phyloP scores from a whole-genome alignment of 35 echinoderm and acorn worm genomes.

The Ophiothrix spiculata region DNA sequence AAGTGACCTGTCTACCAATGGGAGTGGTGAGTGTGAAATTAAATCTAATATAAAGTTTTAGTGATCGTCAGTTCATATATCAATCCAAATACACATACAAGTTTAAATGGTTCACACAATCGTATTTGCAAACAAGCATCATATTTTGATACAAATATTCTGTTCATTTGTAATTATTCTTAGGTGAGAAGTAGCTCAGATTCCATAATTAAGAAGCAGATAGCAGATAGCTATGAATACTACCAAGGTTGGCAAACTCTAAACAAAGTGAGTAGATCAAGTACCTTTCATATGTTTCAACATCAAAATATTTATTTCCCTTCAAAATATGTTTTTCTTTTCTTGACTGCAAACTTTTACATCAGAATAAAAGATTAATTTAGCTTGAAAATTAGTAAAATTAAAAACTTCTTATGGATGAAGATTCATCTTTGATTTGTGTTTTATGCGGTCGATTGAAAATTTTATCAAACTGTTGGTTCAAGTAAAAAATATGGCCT shows the following conservation, averaged over 20 bases:
- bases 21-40: not conserved
- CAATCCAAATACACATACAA: not conserved
- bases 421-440: too few species aligned
- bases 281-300: not conserved
- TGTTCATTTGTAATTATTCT: not conserved
- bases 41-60: not conserved
- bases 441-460: too few species aligned
- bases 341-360: not conserved
- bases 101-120: not conserved
- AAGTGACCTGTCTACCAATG: not conserved
- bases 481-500: too few species aligned
- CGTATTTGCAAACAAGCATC: not conserved
- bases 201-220: not conserved
- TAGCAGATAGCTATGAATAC: not conserved
- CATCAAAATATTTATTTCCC: not conserved
- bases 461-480: too few species aligned
- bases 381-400: too few species aligned
- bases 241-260: not conserved
- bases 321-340: not conserved
- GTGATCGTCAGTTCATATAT: not conserved
- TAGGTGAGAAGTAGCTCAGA: slow-evolving; percentile 4
- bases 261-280: slow-evolving; percentile 9
- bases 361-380: not conserved
- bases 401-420: too few species aligned
- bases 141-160: not conserved